Evolutionary conservation across 2,113 vertebrate species (phyloP).

Genomic region (Jacana jacana): DNA sequence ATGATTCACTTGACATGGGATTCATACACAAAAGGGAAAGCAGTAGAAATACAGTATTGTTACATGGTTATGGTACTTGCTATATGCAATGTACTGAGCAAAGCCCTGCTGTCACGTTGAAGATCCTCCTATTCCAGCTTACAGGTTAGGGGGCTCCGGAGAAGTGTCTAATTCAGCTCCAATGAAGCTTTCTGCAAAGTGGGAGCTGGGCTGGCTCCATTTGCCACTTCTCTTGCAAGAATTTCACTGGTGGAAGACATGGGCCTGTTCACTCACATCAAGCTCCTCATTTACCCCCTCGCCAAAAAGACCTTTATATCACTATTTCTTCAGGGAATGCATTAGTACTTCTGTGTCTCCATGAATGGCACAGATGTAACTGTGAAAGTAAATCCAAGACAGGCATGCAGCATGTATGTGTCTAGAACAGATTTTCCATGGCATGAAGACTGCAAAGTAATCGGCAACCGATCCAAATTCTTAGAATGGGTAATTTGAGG

Average conservation of each 20-base stretch:
- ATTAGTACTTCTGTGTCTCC: neutral
- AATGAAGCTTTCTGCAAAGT: neutral
- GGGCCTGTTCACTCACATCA: neutral
- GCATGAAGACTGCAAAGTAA: neutral
- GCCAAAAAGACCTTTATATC: neutral
- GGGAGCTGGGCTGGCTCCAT: neutral
- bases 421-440: neutral
- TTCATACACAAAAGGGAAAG: neutral
- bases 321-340: neutral
- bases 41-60: neutral
- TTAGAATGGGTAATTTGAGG: neutral
- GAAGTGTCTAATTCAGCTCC: neutral
- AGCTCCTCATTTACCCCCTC: rapidly evolving
- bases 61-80: neutral
- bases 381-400: neutral
- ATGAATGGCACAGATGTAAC: neutral
- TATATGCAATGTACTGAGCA: neutral
- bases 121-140: neutral
- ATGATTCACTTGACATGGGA: neutral
- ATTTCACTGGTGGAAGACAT: neutral
- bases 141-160: neutral
- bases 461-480: neutral
- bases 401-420: neutral
- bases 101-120: neutral
- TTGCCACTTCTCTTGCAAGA: neutral